Base-by-base conservation (phyloP, 2,888 invertebrate genomes). In the Tetheella fluctuosa region DNA sequence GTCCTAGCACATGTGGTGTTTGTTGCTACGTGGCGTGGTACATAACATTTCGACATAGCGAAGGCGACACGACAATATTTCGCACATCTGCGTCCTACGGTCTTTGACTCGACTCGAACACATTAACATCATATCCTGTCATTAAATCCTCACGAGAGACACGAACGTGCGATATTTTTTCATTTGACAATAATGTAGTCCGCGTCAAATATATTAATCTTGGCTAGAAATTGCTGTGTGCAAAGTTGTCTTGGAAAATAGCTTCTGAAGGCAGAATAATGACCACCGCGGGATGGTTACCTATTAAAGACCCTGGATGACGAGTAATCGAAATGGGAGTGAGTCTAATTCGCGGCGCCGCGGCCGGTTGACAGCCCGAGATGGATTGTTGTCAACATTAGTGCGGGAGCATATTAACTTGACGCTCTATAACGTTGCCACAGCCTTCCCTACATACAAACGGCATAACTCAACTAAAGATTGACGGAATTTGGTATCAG, bases 331-430 rank as follows among this genome's bases (percentile, higher is more conserved):
- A 91, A 92, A 90, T 89, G 90, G 88, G 88, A 90, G 86, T 87
- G 89, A 88, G 86, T 84, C 84, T 88, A 85, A 91, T 90, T 88
- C 89, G 84, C 89, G 89, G 87, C 89, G 89, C 87, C 89, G 89
- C 87, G 89, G 89, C 87, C 89, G 86, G 75, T 80, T 88, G 91
- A 90, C 91, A 90, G 85, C 78, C 76, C 81, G 87, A 91, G 91
- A 91, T 91, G 86, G 89, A 91, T 91, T 88, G 86, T 91, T 88
- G 90, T 90, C 90, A 91, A 90, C 90, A 91, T 89, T 90, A 90
- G 86, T 88, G 90, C 90, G 89, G 86, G 87, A 86, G 86, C 89
- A 87, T 86, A 88, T 88, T 87, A 89, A 88, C 89, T 89, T 87
- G 89, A 82, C 86, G 85, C 84, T 82, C 83, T 79, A 77, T 82